Conservation (phyloP, 2,888 invertebrate species). For the Calliphora vomitoria region DNA sequence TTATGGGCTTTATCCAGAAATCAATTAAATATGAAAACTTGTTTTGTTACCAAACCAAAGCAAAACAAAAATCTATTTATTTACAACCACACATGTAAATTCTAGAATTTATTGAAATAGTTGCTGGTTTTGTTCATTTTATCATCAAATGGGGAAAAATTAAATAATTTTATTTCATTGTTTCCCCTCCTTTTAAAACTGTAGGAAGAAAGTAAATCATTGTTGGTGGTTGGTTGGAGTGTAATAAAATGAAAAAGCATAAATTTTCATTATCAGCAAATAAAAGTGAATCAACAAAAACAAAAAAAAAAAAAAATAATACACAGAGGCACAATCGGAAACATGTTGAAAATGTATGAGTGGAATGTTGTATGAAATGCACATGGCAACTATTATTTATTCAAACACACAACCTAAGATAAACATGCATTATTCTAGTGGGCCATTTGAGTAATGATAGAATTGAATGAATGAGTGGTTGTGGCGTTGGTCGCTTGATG, state of each 20-base stretch:
- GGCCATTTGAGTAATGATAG: slow-evolving; percentile 15
- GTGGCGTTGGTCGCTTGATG: slow-evolving; percentile 12
- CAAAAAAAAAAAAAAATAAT: neutral
- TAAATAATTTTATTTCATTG: slow-evolving; percentile 11
- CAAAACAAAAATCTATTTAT: neutral
- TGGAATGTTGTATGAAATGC: neutral
- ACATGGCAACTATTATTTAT: slow-evolving; percentile 39
- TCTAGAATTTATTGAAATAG: slow-evolving; percentile 36
- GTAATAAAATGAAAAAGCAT: slow-evolving; percentile 35
- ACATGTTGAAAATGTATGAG: slow-evolving; percentile 20
- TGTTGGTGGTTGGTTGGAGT: neutral
- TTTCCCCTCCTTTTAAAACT: slow-evolving; percentile 15
- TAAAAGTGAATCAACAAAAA: slow-evolving; percentile 49
- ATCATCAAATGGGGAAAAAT: slow-evolving; percentile 17
- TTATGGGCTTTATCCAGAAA: neutral
- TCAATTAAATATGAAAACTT: slow-evolving; percentile 21
- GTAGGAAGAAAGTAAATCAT: slow-evolving; percentile 29
- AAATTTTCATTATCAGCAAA: slow-evolving; percentile 64
- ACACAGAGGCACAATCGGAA: neutral
- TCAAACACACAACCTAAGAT: neutral
- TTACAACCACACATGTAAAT: slow-evolving; percentile 21
- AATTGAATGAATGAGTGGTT: neutral
- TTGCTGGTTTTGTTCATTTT: slow-evolving; percentile 7
- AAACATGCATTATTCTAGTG: slow-evolving; percentile 18
- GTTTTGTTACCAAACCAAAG: neutral